Base-by-base conservation (phyloP, 1,140 invertebrate genomes). In the Microplitis mediator region DNA sequence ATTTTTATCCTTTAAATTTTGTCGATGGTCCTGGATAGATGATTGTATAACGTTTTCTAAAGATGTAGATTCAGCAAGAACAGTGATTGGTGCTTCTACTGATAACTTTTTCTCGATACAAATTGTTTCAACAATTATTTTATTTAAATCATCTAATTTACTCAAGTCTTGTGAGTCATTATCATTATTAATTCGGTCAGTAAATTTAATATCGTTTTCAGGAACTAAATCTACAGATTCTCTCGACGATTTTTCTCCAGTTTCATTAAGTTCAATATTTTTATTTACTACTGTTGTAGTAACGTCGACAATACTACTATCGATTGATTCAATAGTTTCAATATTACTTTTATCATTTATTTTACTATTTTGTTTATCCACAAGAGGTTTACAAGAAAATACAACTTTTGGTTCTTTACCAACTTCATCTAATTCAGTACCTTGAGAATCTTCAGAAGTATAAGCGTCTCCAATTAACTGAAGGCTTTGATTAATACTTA, bases 391-490 rank as follows among this genome's bases (percentile, higher is more conserved):
- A 64, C 56, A 61, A 45, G 50, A 71, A 65, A 71, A 71, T 45
- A 45, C 13, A 9, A 71, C 52, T 56, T 69, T 76, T 11, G 72
- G 68, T 51, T 74, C 62, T 16, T 9, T 31, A 23, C 66, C 77
- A 62, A 75, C 71, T 31, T 68, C 69, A 36, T 76, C 65, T 3
- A 54, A 51, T 16, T 72, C 66, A 34, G 52, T 69, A 13, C 77
- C 78, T 69, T 83, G 77, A 34, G 80, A 84, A 69, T 84, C 81
- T 8, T 82, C 81, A n/a, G 81, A 84, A 16, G 66, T 77, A 65
- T 84, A 83, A 52, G 80, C 79, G 71, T 84, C 80, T 60, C 78
- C 81, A 50, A 84, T 83, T 35, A 84, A 74, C 73, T 79, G 77
- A 32, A 84, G 76, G 74, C 82, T 84, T 61, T 82, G 78, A 71